These are phyloP conservation scores for Asbolus verrucosus DNA, from an alignment of 1,140 invertebrate species.

Conservation along the genomic window DNA sequence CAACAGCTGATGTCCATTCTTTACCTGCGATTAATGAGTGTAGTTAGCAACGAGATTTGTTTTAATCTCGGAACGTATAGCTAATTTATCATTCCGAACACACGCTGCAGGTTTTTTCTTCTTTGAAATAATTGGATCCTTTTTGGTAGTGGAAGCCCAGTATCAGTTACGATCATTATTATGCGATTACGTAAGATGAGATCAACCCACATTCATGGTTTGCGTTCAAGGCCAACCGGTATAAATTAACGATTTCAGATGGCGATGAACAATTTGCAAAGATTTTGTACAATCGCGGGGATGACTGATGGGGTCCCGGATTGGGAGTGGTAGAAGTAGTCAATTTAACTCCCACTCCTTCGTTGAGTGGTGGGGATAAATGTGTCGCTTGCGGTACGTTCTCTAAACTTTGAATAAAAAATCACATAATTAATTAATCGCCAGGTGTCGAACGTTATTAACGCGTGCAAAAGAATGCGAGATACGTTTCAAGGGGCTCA, in stretches of 20 bases:
- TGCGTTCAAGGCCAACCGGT: slow-evolving; percentile 29
- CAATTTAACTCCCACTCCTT: not conserved
- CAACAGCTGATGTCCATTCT: slow-evolving; percentile 6
- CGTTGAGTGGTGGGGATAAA: no score
- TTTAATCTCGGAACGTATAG: no score
- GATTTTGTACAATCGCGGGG: no score
- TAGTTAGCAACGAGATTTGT: no score
- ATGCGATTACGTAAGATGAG: slow-evolving; percentile 30
- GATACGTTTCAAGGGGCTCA: not conserved
- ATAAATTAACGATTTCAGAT: slow-evolving; percentile 26
- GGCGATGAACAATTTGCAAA: not conserved
- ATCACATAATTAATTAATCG: no score
- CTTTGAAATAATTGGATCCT: slow-evolving; percentile 6
- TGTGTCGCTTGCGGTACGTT: no score
- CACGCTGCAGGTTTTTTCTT: not conserved
- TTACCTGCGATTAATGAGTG: slow-evolving; percentile 15
- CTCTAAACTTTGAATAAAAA: no score
- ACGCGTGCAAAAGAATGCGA: not conserved
- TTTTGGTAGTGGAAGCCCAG: slow-evolving; percentile 27
- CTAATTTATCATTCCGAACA: no score
- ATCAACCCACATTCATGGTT: slow-evolving; percentile 21
- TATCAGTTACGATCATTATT: slow-evolving; percentile 2
- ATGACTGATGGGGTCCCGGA: no score
- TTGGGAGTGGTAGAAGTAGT: no score
- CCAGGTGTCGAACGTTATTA: not conserved